Evolutionary conservation across 1,140 invertebrate genomes (phyloP), one percentile per base, ranked within the genome.

Genomic region (Vollenhovia emeryi): DNA sequence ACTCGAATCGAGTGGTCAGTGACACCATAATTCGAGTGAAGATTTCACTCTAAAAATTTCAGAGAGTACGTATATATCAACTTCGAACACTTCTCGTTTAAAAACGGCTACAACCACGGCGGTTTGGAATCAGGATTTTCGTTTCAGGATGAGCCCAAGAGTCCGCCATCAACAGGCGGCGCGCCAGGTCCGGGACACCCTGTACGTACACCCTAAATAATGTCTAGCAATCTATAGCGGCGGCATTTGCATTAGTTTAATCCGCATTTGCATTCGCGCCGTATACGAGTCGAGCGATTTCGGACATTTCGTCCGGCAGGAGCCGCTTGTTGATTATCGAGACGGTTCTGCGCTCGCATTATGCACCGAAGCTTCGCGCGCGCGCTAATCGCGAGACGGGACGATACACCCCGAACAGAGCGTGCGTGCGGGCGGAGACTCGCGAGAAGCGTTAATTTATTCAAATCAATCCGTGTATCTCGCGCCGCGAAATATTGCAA

Each of bases 241-340:
- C n/a, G 18, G 13, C 69, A 80, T 80, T 80, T 69, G 48, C 62
- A 80, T 68, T 69, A 55, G 71, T 69, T 69, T 79, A 30, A 71
- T 69, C 21, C 60, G 21, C n/a, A 40, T 69, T 40, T 30, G 64
- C 48, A 40, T 43, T 40, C 13, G 78, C 50, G n/a, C 40, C 15
- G 21, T n/a, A 11, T 13, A n/a, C 59, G 21, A 36, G 21, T 33
- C 48, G n/a, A n/a, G 78, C 24, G 78, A 57, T 80, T 80, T 71
- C 24, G 66, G 18, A 11, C 2, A 11, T 50, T 50, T 30, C 24
- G 36, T 9, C 15, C 15, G 64, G 4, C 36, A n/a, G 11, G 3
- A 40, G 57, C 50, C 33, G 52, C 33, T 7, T 36, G 7, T 68
- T 30, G 36, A 57, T 13, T 30, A 43, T 55, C n/a, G 18, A 55